Evolutionary conservation across 1,140 invertebrate species (phyloP).

Genomic region (Halesus radiatus): DNA sequence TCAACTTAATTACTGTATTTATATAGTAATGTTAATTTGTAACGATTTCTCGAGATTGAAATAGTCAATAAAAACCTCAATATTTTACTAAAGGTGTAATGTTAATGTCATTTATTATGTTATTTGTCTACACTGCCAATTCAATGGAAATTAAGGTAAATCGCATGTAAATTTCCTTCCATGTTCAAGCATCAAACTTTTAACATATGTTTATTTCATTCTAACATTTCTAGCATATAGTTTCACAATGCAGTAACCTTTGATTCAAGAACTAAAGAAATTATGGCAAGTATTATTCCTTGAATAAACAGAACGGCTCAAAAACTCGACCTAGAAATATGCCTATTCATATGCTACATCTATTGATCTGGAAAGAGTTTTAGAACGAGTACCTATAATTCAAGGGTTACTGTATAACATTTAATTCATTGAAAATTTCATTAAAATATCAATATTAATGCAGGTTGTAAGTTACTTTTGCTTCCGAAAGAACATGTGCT

Average conservation of each 20-base stretch:
- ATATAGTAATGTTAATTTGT: constrained; percentile 53
- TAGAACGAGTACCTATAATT: too few species aligned
- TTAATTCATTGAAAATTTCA: constrained; percentile 6
- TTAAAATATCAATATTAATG: constrained; percentile 14
- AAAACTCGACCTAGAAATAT: too few species aligned
- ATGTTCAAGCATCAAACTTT: background rate
- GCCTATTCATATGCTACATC: too few species aligned
- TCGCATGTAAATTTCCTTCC: background rate
- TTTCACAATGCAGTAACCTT: background rate
- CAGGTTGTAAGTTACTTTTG: constrained; percentile 45
- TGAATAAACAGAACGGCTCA: too few species aligned
- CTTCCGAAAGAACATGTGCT: constrained; percentile 52
- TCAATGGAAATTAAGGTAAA: background rate
- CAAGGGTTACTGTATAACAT: background rate
- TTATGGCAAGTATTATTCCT: too few species aligned
- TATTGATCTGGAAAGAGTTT: too few species aligned
- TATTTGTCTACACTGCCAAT: constrained; percentile 50
- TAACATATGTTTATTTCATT: constrained; percentile 1
- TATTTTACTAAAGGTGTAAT: constrained; percentile 54
- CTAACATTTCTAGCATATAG: background rate
- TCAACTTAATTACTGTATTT: constrained; percentile 57
- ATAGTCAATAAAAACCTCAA: constrained; percentile 54
- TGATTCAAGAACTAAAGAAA: too few species aligned
- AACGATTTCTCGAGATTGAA: constrained; percentile 56
- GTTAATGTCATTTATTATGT: constrained; percentile 45